A percentile compares a stretch with the other conserved stretches of the same genome.
Evolutionary conservation across 1,140 invertebrate species (phyloP).

Genomic region (Capitella teleta): DNA sequence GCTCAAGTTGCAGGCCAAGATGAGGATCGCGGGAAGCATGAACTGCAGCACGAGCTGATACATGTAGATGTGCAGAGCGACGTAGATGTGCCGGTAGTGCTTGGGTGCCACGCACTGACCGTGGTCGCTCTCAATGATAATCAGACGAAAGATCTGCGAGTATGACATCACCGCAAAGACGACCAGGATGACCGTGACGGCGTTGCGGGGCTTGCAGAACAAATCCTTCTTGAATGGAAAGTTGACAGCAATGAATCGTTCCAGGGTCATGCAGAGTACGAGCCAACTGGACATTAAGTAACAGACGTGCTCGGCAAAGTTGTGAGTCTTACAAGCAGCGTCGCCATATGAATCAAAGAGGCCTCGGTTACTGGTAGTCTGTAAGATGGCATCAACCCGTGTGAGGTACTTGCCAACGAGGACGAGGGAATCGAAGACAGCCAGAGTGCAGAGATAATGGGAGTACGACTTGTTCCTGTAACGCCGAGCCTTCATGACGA

Average conservation of each 20-base stretch:
- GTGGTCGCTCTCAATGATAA: slow-evolving; percentile 4
- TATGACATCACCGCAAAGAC: slow-evolving; percentile 19
- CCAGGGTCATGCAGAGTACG: slow-evolving; percentile 21
- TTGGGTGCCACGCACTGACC: slow-evolving; percentile 14
- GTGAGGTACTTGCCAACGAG: slow-evolving; percentile 15
- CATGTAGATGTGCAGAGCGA: slow-evolving; percentile 23
- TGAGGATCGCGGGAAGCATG: slow-evolving; percentile 19
- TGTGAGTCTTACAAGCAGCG: slow-evolving; percentile 17
- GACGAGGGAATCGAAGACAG: slow-evolving; percentile 25
- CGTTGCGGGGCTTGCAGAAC: slow-evolving; percentile 17
- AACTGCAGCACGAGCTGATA: slow-evolving; percentile 26
- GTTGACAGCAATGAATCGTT: slow-evolving; percentile 22
- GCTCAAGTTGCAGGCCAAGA: slow-evolving; percentile 22
- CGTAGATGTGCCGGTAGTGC: slow-evolving; percentile 16
- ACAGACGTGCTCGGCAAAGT: slow-evolving; percentile 18
- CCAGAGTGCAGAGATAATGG: slow-evolving; percentile 22
- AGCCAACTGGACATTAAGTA: slow-evolving; percentile 25
- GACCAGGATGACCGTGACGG: slow-evolving; percentile 14
- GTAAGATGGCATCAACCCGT: slow-evolving; percentile 14
- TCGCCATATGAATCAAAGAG: slow-evolving; percentile 11
- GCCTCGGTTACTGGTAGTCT: neutral
- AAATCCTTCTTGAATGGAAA: slow-evolving; percentile 20
- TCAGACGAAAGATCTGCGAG: slow-evolving; percentile 19
- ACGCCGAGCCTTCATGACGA: slow-evolving; percentile 23
- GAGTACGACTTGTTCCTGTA: slow-evolving; percentile 24